Evolutionary conservation across 92 coral and sea anemone genomes (phyloP).

Genomic region (Phenganax marumi): DNA sequence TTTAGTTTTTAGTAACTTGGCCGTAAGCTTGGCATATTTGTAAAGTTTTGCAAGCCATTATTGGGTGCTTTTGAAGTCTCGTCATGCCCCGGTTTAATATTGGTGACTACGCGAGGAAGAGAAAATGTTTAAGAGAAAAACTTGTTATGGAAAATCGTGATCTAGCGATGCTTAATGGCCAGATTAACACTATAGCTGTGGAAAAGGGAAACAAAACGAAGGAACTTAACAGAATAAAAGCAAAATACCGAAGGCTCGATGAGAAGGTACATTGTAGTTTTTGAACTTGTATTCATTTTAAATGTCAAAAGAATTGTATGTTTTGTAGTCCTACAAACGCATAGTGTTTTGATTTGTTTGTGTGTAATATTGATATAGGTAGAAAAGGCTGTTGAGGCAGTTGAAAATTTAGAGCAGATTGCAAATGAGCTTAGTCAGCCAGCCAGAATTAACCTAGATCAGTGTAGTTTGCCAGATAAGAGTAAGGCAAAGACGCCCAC

Average conservation of each 20-base stretch:
- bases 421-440: background rate
- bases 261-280: constrained; percentile 20
- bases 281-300: background rate
- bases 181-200: background rate
- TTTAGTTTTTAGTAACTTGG: background rate
- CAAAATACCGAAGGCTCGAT: constrained; percentile 19
- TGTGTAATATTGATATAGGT: constrained; percentile 11
- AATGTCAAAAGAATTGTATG: background rate
- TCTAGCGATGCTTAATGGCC: background rate
- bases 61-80: constrained; percentile 12
- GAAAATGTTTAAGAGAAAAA: background rate
- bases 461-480: background rate
- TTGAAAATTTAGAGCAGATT: constrained; percentile 12
- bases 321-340: background rate
- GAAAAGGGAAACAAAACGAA: background rate
- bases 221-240: constrained; percentile 12
- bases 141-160: background rate
- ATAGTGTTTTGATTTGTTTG: background rate
- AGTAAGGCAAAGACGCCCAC: background rate
- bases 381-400: background rate
- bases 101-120: constrained; percentile 11
- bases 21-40: background rate
- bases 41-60: background rate
- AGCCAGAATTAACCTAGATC: background rate
- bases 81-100: constrained; percentile 39